phyloP scores from a whole-genome alignment of 2,113 vertebrate species.

The Pipa parva region DNA sequence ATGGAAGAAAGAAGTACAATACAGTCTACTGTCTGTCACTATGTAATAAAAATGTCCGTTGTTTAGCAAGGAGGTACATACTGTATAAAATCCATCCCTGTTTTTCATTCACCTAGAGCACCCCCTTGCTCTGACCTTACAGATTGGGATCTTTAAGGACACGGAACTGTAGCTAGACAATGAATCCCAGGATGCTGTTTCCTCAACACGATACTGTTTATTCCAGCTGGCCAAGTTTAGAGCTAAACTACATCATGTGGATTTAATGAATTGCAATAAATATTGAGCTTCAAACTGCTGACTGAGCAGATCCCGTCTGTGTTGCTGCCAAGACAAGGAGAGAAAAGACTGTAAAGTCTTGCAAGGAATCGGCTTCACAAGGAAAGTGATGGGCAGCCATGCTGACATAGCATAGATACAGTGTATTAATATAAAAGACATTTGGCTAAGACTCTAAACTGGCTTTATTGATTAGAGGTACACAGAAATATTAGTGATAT shows the following conservation, averaged over 20 bases:
- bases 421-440: no score
- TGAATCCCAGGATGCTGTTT: conserved; percentile 23
- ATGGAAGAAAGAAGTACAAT: no score
- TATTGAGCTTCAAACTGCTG: conserved; percentile 27
- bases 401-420: neutral
- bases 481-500: no score
- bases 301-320: conserved; percentile 5
- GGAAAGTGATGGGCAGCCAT: conserved; percentile 12
- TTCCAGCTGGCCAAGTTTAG: conserved; percentile 31
- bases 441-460: no score
- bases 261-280: conserved; percentile 38
- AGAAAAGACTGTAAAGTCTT: conserved; percentile 24
- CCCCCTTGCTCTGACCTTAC: neutral
- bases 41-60: no score
- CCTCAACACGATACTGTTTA: conserved; percentile 19
- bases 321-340: conserved; percentile 8
- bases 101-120: neutral
- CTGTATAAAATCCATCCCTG: no score
- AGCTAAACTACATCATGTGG: conserved; percentile 33
- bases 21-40: no score
- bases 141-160: conserved; percentile 8
- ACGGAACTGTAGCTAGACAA: conserved; percentile 8
- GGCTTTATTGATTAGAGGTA: no score
- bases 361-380: conserved; percentile 2
- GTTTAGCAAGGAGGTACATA: no score